Percentiles rank a stretch among this genome's conserved stretches.
These are phyloP conservation scores for Macrotis lagotis DNA, from an alignment of 2,113 vertebrate species.

Conservation along the genomic window DNA sequence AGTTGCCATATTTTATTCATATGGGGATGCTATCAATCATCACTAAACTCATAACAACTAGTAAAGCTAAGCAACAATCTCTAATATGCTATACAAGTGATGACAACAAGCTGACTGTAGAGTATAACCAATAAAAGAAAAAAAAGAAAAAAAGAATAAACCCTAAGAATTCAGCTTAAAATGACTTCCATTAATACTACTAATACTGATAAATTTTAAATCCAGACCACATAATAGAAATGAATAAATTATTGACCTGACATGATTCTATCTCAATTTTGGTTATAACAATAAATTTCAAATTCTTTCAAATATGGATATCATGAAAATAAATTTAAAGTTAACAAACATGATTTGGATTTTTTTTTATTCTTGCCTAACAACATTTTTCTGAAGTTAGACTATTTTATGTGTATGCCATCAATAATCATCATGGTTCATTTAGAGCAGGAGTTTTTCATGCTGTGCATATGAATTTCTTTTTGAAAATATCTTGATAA, in stretches of 20 bases:
- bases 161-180: neutral
- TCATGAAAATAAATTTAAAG: neutral
- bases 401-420: neutral
- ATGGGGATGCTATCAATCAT: neutral
- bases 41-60: neutral
- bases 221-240: neutral
- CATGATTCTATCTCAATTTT: neutral
- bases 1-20: neutral
- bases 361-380: neutral
- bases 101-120: neutral
- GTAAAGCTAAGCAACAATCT: neutral
- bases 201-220: neutral
- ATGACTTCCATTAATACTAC: neutral
- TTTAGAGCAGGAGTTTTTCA: neutral
- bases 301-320: neutral
- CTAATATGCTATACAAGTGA: neutral
- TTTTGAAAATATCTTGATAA: neutral
- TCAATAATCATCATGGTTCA: neutral
- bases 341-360: neutral
- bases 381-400: constrained; percentile 7
- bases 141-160: neutral
- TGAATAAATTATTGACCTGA: neutral
- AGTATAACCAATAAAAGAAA: too few species aligned
- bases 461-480: neutral
- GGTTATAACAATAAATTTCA: neutral